Evolutionary conservation across 1,140 invertebrate genomes (phyloP), one percentile per base, ranked within the genome.

Genomic region (Pachyrhynchus sulphureomaculatus): DNA sequence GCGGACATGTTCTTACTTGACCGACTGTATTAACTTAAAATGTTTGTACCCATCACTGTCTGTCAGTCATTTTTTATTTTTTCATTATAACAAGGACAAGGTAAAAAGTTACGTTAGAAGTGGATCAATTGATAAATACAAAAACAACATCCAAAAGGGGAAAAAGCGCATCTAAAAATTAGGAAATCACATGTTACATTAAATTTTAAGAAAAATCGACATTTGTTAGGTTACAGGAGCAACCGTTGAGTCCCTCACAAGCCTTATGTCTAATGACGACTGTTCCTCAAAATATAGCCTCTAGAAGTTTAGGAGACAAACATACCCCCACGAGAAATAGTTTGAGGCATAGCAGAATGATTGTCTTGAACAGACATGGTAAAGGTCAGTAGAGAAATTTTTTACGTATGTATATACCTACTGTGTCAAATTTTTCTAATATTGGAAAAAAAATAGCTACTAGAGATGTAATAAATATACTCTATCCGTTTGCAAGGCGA

Each of bases 251-350:
- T 51, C 73, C 72, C 5, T 68, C 72, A 33, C 71, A 73, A 60
- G 59, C 67, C 21, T 37, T 67, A 41, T 66, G 60, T 52, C 45
- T 88, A 73, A 80, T 80, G 56, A 88, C 86, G 17, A 88, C 86
- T 1, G 86, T 88, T 48, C 86, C 86, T 36, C 84, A 86, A 72
- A 87, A 86, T 75, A 79, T 88, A 59, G 83, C 84, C 18, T 80
- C 80, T 18, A 77, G 77, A 53, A 82, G 82, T 73, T 81, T 87
- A 60, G 82, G 82, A 21, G 83, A 82, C 17, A 77, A 84, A 66
- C 86, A 88, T 70, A 83, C 84, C 17, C 86, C 86, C 34, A 88
- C 86, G n/a, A 79, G 86, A 62, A 86, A 84, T 71, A 87, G 85
- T 66, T 75, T 88, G 49, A 77, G 86, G 55, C 86, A 88, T 69